Percentiles rank a stretch among this genome's conserved stretches.
These are phyloP conservation scores for Brachionus koreanus DNA, from an alignment of 1,140 invertebrate genomes.

Conservation along the genomic window DNA sequence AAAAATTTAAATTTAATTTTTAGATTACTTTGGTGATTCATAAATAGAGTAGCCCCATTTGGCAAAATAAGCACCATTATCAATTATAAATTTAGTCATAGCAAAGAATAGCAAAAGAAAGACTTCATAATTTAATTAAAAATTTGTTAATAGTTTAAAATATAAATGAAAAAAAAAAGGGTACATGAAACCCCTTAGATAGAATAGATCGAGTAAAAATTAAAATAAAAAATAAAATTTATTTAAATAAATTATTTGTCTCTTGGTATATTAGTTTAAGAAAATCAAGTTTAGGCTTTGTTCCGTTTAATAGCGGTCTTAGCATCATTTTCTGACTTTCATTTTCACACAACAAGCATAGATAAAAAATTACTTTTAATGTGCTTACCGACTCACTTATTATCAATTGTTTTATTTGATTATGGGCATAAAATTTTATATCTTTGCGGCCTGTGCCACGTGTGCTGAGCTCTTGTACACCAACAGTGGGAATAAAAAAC, in stretches of 20 bases:
- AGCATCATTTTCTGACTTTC: background rate
- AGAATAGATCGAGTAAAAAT: background rate
- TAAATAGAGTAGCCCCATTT: conserved; percentile 25
- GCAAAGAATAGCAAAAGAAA: no score
- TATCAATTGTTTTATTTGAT: background rate
- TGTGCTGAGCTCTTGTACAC: background rate
- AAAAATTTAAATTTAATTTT: background rate
- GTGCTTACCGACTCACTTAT: background rate
- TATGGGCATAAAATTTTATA: background rate
- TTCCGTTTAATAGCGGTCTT: background rate
- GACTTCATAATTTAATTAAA: background rate
- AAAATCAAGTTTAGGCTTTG: conserved; percentile 26
- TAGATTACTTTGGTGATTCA: background rate
- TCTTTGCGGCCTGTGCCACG: background rate
- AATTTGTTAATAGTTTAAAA: background rate
- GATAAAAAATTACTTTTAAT: background rate
- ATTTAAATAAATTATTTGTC: background rate
- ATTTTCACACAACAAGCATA: background rate
- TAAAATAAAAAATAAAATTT: background rate
- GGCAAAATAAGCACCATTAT: conserved; percentile 29
- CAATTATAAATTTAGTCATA: conserved; percentile 33
- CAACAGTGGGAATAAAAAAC: background rate
- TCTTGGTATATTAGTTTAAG: background rate
- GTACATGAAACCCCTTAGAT: background rate
- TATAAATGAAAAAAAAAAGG: background rate